phyloP scores from a whole-genome alignment of 2,113 vertebrate genomes.

The Chaenocephalus aceratus region DNA sequence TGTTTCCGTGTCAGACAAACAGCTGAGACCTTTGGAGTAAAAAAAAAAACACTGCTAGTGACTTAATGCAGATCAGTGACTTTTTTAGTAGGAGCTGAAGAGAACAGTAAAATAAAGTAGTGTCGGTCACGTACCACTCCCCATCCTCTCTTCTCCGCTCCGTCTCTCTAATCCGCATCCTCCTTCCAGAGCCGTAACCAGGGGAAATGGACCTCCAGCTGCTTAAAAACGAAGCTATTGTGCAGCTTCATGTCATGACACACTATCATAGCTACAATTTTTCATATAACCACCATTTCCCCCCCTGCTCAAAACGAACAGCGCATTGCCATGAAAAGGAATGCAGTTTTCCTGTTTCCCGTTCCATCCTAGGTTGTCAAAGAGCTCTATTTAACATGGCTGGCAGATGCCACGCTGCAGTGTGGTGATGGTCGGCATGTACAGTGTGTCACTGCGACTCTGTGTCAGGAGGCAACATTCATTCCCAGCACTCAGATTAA shows the following conservation, averaged over 20 bases:
- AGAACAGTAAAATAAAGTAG: slow-evolving; percentile 48
- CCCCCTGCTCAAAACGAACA: slow-evolving; percentile 11
- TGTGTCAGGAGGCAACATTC: slow-evolving; percentile 46
- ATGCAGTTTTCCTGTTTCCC: slow-evolving; percentile 40
- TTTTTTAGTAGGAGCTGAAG: neutral
- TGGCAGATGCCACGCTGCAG: slow-evolving; percentile 33
- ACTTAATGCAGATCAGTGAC: slow-evolving; percentile 26
- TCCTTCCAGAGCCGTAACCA: slow-evolving; percentile 39
- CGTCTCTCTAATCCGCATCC: slow-evolving; percentile 28
- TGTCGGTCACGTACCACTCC: slow-evolving; percentile 35
- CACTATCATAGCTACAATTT: slow-evolving; percentile 12
- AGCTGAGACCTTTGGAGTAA: slow-evolving; percentile 16
- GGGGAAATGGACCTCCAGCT: slow-evolving; percentile 48
- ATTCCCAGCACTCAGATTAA: slow-evolving; percentile 52
- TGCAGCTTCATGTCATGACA: slow-evolving; percentile 47
- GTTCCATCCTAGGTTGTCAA: slow-evolving; percentile 21
- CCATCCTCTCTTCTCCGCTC: neutral
- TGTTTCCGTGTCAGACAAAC: slow-evolving; percentile 51
- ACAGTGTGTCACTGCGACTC: slow-evolving; percentile 46
- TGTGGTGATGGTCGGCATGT: slow-evolving; percentile 28
- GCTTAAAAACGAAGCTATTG: slow-evolving; percentile 51
- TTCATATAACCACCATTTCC: neutral
- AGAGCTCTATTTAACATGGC: slow-evolving; percentile 51
- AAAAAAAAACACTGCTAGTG: neutral
- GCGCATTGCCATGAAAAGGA: slow-evolving; percentile 9